Conservation (phyloP, 2,888 invertebrate species). For the Eupithecia abbreviata region DNA sequence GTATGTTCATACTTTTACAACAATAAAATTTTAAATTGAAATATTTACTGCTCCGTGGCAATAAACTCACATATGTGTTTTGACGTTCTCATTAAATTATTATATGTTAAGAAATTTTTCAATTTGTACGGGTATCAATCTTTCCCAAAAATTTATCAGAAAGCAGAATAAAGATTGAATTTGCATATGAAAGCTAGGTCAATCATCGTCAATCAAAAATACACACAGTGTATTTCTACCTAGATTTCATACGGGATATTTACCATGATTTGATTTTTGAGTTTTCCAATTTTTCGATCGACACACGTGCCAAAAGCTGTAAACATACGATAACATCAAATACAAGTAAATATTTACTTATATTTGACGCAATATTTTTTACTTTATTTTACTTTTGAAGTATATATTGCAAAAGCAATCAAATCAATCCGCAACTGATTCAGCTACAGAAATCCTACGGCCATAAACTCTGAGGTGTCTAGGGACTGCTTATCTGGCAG, state of each 20-base stretch:
- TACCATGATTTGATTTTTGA: too few relatives aligned
- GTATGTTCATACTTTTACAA: background rate
- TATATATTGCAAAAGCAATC: background rate
- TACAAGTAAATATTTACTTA: too few relatives aligned
- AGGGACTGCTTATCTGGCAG: constrained; percentile 25
- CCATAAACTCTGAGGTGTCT: background rate
- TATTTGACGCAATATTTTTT: too few relatives aligned
- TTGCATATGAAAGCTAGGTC: background rate
- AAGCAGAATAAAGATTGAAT: background rate
- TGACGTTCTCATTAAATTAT: constrained; percentile 1
- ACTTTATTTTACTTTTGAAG: too few relatives aligned
- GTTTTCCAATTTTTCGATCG: too few relatives aligned
- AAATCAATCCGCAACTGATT: background rate
- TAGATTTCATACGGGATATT: too few relatives aligned
- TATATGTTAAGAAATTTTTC: background rate
- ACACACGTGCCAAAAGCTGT: too few relatives aligned
- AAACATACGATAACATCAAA: too few relatives aligned
- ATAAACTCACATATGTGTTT: background rate
- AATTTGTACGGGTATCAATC: background rate
- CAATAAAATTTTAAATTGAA: background rate
- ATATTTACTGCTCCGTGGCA: background rate
- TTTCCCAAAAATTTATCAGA: background rate
- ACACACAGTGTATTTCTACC: too few relatives aligned
- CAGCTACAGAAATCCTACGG: background rate
- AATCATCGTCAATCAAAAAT: too few relatives aligned